Base-by-base conservation (phyloP, 2,888 invertebrate genomes). In the Acrobasis repandana region DNA sequence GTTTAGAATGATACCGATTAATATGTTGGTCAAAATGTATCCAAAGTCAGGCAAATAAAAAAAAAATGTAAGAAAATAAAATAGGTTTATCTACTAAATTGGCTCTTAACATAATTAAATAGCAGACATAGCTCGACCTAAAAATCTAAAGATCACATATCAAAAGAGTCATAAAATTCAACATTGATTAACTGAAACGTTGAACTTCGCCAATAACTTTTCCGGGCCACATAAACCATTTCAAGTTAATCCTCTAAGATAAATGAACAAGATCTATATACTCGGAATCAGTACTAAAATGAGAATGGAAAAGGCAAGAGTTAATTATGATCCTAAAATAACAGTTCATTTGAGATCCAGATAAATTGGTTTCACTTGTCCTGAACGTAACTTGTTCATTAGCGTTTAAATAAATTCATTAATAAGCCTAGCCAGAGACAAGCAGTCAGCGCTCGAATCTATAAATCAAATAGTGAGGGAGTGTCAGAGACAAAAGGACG, bases 381-480 rank as follows among this genome's bases (percentile, higher is more conserved):
- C 76, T 74, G 74, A 90, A 86, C 85, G 88, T 79, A 84, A 86
- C 81, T 90, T 86, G 88, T 91, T 92, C 91, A 91, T 92, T 92
- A 91, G 85, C 83, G 88, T 90, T 91, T 86, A 90, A 91, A 92
- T 91, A 90, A 90, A 91, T 89, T 91, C 90, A 91, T 92, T 92
- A 91, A 92, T 91, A 89, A 90, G 85, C 80, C 76, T 73, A 75
- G 74, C 71, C 69, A 76, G 85, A 87, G 90, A 90, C 90, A 88
- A 83, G 82, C 82, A 86, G 86, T 89, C 88, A 86, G 83, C 90
- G 89, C 75, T 83, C 76, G 82, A 83, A 85, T 88, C 89, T 89
- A 91, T 92, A 91, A 91, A 92, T 92, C 91, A 92, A 91, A 91
- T 89, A 86, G 88, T 87, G 84, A 88, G 91, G 89, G 91, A 85